Evolutionary conservation across 2,797 vertebrate species (phyloP).

Genomic region (Hirundo rustica): DNA sequence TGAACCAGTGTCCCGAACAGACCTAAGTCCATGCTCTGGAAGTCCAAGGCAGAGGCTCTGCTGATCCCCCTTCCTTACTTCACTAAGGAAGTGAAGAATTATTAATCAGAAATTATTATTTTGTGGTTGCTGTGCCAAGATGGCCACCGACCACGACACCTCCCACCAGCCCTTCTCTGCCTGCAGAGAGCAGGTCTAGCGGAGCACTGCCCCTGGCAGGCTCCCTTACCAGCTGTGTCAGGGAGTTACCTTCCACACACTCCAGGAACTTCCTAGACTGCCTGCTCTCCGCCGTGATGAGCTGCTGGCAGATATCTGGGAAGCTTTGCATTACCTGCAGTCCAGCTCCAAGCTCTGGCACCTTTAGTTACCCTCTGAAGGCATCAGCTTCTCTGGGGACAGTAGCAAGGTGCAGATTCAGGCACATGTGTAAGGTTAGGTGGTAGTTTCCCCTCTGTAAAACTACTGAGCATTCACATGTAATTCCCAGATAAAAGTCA

Average conservation of each 20-base stretch:
- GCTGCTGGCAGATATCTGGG: neutral
- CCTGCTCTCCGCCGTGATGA: fast-evolving
- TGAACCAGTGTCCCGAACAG: neutral
- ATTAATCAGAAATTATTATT: neutral
- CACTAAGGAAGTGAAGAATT: neutral
- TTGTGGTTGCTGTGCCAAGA: neutral
- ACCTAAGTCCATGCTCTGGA: neutral
- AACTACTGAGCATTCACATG: neutral
- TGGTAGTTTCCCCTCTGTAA: neutral
- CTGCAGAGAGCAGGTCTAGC: neutral
- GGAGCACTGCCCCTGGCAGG: neutral
- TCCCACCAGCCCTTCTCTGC: neutral
- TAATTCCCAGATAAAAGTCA: neutral
- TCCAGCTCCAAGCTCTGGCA: neutral
- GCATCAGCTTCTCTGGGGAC: neutral
- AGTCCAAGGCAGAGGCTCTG: neutral
- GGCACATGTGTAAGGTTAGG: neutral
- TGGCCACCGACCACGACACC: fast-evolving
- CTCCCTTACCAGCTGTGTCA: neutral
- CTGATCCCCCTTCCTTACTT: neutral
- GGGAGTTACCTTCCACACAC: neutral
- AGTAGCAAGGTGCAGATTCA: neutral
- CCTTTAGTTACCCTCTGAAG: neutral
- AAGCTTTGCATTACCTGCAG: neutral
- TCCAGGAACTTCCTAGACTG: neutral